Evolutionary conservation across 2,888 invertebrate genomes (phyloP), one percentile per base, ranked within the genome.

Genomic region (Drosophila longiperda): DNA sequence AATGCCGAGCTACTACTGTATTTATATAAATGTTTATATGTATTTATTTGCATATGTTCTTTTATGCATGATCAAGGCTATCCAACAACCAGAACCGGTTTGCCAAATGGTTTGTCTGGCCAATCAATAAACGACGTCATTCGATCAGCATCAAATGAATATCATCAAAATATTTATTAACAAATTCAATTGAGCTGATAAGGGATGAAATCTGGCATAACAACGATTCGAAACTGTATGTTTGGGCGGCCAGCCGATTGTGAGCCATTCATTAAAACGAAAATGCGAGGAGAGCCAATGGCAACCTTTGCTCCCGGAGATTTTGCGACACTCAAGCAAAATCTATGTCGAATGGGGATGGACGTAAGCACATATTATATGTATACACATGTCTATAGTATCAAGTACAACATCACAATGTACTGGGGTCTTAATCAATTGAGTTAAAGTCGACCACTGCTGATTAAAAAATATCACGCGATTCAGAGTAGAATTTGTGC

Each of bases 401-500:
- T 65, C 66, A 59, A 75, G 72, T 62, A 62, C 66, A 80, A 49
- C 73, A 52, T 36, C 42, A 45, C 33, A 52, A 61, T 38, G 32
- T 50, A 17, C 73, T 74, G 78, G 38, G 71, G 48, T 42, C 78
- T 88, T 90, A 90, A 88, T 88, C 87, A 88, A 88, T 83, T 87
- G 79, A 87, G 69, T 82, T 66, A 75, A 67, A 73, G 70, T 68
- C 78, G 70, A 65, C 69, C 53, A 58, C 60, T 77, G 66, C 76
- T 89, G 90, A 90, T 88, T 87, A 89, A 82, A 87, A 83, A 89
- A 88, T 82, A 88, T 88, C 88, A 88, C 90, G 90, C 88, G 88
- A 88, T 88, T 89, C 78, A 80, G 70, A 63, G 80, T 87, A 90
- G 87, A 90, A 89, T 87, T 87, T 87, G 90, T 67, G 82, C 87